Conservation (phyloP, 1,140 invertebrate species). For the Neelides sp. region DNA sequence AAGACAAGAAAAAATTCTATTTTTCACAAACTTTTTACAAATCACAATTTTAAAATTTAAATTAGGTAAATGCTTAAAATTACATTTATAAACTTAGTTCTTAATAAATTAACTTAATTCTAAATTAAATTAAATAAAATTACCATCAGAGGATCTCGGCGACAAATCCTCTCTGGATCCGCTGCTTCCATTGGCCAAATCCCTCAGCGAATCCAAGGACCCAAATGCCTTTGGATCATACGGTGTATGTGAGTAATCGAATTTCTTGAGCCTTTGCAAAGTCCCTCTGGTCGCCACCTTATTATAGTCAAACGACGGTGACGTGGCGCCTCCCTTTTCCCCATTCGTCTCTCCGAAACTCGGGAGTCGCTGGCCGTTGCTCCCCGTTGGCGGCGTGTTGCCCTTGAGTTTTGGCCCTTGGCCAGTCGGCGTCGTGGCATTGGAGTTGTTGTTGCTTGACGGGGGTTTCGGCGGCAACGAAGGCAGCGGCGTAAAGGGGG, state of each 20-base stretch:
- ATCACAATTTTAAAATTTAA: background rate
- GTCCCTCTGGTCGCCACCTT: constrained; percentile 29
- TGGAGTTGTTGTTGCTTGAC: background rate
- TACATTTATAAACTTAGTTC: no score
- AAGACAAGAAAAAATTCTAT: background rate
- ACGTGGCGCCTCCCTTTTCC: background rate
- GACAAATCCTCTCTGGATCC: constrained; percentile 25
- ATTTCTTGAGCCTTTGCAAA: constrained; percentile 41
- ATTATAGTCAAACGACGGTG: constrained; percentile 9
- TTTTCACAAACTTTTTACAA: background rate
- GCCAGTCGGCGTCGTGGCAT: background rate
- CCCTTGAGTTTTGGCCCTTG: background rate
- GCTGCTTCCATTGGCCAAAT: constrained; percentile 31
- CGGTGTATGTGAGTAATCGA: constrained; percentile 33
- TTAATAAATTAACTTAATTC: no score
- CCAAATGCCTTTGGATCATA: constrained; percentile 33
- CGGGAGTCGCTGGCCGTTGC: background rate
- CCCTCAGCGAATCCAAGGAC: constrained; percentile 53
- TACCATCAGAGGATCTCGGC: constrained; percentile 27
- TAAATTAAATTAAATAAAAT: constrained; percentile 4
- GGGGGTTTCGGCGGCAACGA: constrained; percentile 27
- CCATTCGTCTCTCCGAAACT: background rate
- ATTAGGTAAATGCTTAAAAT: background rate
- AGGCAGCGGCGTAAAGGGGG: constrained; percentile 27
- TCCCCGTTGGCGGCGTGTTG: background rate